Evolutionary conservation across 2,113 vertebrate species (phyloP), one percentile per base, ranked within the genome.

Genomic region (Alexandromys fortis): DNA sequence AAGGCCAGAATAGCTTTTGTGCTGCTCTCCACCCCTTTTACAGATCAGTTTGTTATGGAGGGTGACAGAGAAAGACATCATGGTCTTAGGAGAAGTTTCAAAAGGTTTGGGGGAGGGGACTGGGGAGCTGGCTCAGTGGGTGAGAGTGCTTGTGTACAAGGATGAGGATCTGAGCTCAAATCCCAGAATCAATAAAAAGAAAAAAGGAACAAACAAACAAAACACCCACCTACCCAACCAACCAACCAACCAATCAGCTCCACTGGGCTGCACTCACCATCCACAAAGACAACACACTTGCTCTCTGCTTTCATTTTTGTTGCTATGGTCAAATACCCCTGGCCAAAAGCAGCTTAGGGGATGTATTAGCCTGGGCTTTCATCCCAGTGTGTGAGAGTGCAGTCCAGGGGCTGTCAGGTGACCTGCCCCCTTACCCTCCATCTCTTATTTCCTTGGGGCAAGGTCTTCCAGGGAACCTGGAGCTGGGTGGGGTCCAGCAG

Each of bases 21-120:
- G 52, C 65, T 67, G 42, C 67, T 91, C 90, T 86, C 55, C 77
- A 70, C 90, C 65, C 45, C 87, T 70, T 87, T 95, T 93, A 68
- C 21, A 73, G 94, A 93, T 94, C 78, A 8, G 52, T 95, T 83
- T 95, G 88, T 94, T 90, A 75, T 75, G 87, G 16, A 58, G n/a
- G 70, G 92, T 35, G 91, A 85, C 81, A 68, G 88, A 82, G 81
- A 68, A 89, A 83, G 78, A 82, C 94, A 73, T 92, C 68, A 22
- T 0, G 68, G 81, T 91, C 22, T 93, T 67, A 92, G 91, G 2
- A 16, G 92, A n/a, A 75, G n/a, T 61, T 77, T 33, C n/a, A 28
- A 63, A 72, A 77, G 92, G 49, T 28, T 82, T 8, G 26, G 52
- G 35, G 45, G 35, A n/a, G 13, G 42, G 61, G 61, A 28, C 38